phyloP scores from a whole-genome alignment of 2,888 invertebrate genomes.

The Gisinianus flammeolus region DNA sequence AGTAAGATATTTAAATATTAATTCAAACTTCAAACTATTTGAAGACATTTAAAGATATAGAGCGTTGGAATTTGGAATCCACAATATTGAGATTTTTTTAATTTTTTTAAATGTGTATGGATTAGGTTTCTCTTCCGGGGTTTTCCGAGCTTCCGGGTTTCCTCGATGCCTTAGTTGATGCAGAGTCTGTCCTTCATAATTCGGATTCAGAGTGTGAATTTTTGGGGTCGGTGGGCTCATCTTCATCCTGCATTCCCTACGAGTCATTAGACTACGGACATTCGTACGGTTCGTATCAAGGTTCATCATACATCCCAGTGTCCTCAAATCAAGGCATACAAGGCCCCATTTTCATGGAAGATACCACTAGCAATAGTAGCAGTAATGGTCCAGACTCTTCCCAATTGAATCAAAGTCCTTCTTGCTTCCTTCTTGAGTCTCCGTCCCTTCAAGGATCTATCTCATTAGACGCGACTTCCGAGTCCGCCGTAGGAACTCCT shows the following conservation, averaged over 20 bases:
- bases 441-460: slow-evolving; percentile 55
- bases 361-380: slow-evolving; percentile 56
- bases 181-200: slow-evolving; percentile 57
- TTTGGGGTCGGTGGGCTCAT: slow-evolving; percentile 60
- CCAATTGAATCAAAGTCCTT: slow-evolving; percentile 47
- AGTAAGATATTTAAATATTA: slow-evolving; percentile 66
- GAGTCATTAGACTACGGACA: slow-evolving; percentile 44
- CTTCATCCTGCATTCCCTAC: slow-evolving; percentile 67
- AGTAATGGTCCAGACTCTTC: slow-evolving; percentile 53
- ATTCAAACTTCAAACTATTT: background rate
- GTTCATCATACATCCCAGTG: background rate
- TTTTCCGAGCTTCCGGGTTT: slow-evolving; percentile 59
- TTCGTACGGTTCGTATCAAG: slow-evolving; percentile 64
- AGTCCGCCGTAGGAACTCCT: slow-evolving; percentile 50
- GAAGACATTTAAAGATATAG: too few relatives aligned
- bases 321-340: slow-evolving; percentile 36
- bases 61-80: background rate
- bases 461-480: slow-evolving; percentile 49
- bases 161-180: slow-evolving; percentile 58
- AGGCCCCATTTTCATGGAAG: slow-evolving; percentile 58
- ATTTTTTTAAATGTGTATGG: background rate
- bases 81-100: background rate
- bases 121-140: slow-evolving; percentile 58
- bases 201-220: slow-evolving; percentile 57
- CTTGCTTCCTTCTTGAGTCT: slow-evolving; percentile 56